phyloP scores from a whole-genome alignment of 2,797 vertebrate genomes.

The Dendrocincla fuliginosa region DNA sequence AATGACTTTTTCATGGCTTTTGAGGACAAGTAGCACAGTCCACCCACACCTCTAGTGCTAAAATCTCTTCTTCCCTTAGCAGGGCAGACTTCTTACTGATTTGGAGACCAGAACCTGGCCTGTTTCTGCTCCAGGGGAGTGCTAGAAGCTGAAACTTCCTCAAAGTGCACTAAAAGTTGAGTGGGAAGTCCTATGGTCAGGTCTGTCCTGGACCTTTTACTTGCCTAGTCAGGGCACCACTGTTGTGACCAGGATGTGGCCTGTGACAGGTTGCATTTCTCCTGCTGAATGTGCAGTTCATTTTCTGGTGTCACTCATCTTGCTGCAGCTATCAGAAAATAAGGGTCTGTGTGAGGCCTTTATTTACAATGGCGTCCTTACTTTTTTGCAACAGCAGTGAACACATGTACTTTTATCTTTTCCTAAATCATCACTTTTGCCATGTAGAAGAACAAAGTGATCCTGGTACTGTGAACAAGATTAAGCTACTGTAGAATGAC shows the following conservation, averaged over 20 bases:
- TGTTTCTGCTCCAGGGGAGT: not conserved
- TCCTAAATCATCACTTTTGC: not conserved
- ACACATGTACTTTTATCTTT: not conserved
- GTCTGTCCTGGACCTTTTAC: not conserved
- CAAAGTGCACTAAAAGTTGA: fast-evolving
- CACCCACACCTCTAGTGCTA: not conserved
- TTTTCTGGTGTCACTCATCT: not conserved
- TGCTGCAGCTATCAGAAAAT: not conserved
- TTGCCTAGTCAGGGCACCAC: fast-evolving
- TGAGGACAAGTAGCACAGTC: not conserved
- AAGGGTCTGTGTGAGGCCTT: not conserved
- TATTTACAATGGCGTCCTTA: fast-evolving
- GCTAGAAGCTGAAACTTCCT: not conserved
- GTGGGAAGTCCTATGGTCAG: not conserved
- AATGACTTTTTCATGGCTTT: not conserved
- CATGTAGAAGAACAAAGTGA: not conserved
- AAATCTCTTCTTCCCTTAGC: not conserved
- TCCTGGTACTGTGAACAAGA: not conserved
- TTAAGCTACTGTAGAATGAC: not conserved
- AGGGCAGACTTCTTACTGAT: not conserved
- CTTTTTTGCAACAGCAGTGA: not conserved
- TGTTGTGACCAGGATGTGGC: not conserved
- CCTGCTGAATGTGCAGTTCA: fast-evolving
- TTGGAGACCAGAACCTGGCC: not conserved
- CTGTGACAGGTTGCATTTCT: not conserved